Base-by-base conservation (phyloP, 2,797 vertebrate genomes). In the Poliocrania exsul region DNA sequence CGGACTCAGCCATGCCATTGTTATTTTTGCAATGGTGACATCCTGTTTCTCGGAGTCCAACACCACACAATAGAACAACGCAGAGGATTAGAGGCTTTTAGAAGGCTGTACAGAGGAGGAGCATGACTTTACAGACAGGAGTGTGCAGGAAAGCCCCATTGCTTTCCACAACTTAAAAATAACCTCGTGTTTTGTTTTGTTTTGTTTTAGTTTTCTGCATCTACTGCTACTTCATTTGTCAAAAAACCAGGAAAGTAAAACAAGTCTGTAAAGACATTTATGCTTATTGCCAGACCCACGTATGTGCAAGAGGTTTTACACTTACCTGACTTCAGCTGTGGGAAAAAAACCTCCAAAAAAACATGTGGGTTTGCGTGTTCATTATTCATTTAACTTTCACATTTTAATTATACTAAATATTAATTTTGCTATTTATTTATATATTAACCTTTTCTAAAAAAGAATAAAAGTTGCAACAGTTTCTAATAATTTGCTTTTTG, bases 201-300 rank as follows among this genome's bases (percentile, higher is more conserved):
- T 7, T 29, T 54, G 60, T 51, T 54, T 7, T 16, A 35, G 7
- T 28, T 67, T 66, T 10, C 11, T 73, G 26, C 11, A 13, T 40
- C 17, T 46, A 38, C 25, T 13, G n/a, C 46, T 58, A 31, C 14
- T 47, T 47, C 29, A 5, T 26, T 25, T 47, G 7, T 16, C 33
- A 42, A 49, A 56, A 21, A n/a, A n/a, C n/a, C 12, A 21, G 28
- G 25, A 70, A 85, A 71, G 16, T 56, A 33, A 91, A 60, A 2
- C 0, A 0, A 2, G 1, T 46, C 20, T 77, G 6, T 53, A 37
- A 61, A 46, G 8, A 14, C 65, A 37, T 33, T 53, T 75, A 23
- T 16, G 6, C 14, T 70, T 70, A 38, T 33, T 31, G 37, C 8
- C 24, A 74, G 12, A 37, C 12, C 16, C 33, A n/a, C 8, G 74